phyloP scores from a whole-genome alignment of 2,113 vertebrate species.

The Syrmaticus mikado region DNA sequence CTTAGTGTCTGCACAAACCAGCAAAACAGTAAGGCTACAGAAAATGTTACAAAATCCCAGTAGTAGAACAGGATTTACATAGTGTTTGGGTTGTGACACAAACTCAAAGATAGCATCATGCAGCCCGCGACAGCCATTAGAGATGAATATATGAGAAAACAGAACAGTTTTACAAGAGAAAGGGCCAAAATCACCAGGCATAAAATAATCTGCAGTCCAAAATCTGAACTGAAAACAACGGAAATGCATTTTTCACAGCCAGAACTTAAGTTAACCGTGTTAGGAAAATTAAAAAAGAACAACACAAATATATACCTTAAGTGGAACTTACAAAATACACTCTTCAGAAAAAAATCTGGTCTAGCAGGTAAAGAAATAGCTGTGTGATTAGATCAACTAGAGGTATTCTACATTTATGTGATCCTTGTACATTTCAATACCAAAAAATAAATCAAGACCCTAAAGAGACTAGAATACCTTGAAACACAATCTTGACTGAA shows the following conservation, averaged over 20 bases:
- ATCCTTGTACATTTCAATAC: not conserved
- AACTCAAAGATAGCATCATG: not conserved
- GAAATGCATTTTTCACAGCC: not conserved
- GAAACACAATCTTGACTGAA: not conserved
- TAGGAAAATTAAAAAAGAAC: not conserved
- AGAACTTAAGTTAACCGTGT: not conserved
- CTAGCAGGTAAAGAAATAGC: not conserved
- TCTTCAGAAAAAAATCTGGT: slow-evolving; percentile 38
- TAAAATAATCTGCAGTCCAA: not conserved
- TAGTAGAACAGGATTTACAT: not conserved
- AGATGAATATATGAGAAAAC: not conserved
- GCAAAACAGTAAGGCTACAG: not conserved
- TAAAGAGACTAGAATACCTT: not conserved
- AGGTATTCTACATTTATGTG: slow-evolving; percentile 12
- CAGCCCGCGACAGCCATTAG: not conserved
- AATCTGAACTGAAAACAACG: not conserved
- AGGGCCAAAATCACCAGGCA: not conserved
- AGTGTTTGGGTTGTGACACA: not conserved
- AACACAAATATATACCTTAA: not conserved
- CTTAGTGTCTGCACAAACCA: slow-evolving; percentile 14
- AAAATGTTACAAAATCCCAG: not conserved
- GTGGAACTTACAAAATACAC: not conserved
- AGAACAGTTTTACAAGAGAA: not conserved
- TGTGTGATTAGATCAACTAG: not conserved
- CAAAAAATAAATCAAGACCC: not conserved